These are phyloP conservation scores for Dynastes tityus DNA, from an alignment of 2,888 invertebrate genomes.

Conservation along the genomic window DNA sequence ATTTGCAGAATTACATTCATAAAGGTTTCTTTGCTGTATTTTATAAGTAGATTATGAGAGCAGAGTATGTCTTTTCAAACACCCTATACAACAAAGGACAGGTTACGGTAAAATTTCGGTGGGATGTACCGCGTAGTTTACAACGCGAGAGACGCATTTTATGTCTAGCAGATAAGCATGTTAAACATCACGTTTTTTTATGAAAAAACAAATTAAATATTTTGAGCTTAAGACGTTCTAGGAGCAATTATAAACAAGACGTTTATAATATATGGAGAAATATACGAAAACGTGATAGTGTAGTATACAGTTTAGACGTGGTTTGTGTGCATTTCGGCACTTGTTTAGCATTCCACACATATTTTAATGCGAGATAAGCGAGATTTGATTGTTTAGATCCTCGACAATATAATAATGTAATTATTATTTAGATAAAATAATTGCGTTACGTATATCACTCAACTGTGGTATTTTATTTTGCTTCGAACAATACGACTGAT, in stretches of 20 bases:
- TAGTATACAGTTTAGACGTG: neutral
- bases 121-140: constrained; percentile 2
- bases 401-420: constrained; percentile 35
- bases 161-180: constrained; percentile 27
- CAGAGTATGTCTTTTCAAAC: neutral
- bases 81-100: neutral
- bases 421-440: constrained; percentile 30
- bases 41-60: no score
- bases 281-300: neutral
- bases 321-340: constrained; percentile 17
- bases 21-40: no score
- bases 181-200: constrained; percentile 12
- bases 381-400: constrained; percentile 39
- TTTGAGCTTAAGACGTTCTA: constrained; percentile 20
- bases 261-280: constrained; percentile 23
- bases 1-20: no score
- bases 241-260: constrained; percentile 29
- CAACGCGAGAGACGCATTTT: neutral
- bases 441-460: constrained; percentile 4
- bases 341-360: constrained; percentile 39
- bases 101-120: neutral
- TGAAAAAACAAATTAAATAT: constrained; percentile 17
- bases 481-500: no score
- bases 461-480: no score
- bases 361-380: constrained; percentile 32